Conservation (phyloP, 2,113 vertebrate species). For the Hippocampus comes region DNA sequence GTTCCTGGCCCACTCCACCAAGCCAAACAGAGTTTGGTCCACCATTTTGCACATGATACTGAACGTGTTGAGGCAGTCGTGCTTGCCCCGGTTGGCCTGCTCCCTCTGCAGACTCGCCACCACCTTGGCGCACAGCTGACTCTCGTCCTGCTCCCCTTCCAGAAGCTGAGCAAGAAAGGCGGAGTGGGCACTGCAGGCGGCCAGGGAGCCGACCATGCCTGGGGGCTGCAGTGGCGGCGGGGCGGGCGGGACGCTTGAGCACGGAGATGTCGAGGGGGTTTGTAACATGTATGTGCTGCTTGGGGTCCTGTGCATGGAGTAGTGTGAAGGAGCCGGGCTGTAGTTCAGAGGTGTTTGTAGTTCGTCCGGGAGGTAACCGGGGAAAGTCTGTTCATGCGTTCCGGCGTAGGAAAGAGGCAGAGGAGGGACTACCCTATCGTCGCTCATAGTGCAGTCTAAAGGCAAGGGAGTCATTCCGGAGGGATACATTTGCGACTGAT, state of each 20-base stretch:
- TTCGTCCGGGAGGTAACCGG: constrained; percentile 52
- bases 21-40: constrained; percentile 75
- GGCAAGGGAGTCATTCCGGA: constrained; percentile 34
- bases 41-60: constrained; percentile 82
- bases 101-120: constrained; percentile 72
- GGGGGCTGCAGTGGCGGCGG: background rate
- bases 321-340: constrained; percentile 25
- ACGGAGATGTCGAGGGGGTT: constrained; percentile 31
- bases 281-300: constrained; percentile 29
- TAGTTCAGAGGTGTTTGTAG: constrained; percentile 42
- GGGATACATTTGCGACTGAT: constrained; percentile 50
- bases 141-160: constrained; percentile 73
- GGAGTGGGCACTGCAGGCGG: background rate
- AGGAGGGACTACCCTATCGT: constrained; percentile 39
- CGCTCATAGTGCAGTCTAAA: constrained; percentile 49
- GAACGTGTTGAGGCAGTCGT: constrained; percentile 76
- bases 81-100: constrained; percentile 74
- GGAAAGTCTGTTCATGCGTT: constrained; percentile 46
- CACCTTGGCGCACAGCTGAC: constrained; percentile 70
- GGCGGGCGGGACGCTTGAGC: constrained; percentile 14
- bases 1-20: constrained; percentile 80
- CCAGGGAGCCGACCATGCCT: background rate
- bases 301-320: constrained; percentile 11
- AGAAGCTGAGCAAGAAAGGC: constrained; percentile 66
- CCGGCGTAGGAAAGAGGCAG: constrained; percentile 46